These are phyloP conservation scores for Limnephilus lunatus DNA, from an alignment of 2,888 invertebrate species.

Conservation along the genomic window DNA sequence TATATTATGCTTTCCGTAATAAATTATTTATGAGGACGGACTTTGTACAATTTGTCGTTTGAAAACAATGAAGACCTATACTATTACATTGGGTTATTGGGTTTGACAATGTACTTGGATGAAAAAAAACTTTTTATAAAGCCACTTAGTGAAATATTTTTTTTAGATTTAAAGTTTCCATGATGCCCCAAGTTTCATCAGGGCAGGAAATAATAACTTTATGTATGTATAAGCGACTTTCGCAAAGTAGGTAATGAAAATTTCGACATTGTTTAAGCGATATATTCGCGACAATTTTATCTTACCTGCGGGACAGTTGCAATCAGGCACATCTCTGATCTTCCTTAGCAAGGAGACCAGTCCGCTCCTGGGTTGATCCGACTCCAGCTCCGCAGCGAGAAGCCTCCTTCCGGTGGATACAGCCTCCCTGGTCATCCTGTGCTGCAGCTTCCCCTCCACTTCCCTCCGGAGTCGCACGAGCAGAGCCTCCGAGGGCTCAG, in stretches of 20 bases:
- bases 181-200: not conserved
- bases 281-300: too few relatives aligned
- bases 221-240: constrained; percentile 64
- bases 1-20: not conserved
- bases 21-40: not conserved
- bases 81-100: not conserved
- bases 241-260: too few relatives aligned
- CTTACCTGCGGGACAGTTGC: constrained; percentile 85
- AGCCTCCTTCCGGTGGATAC: constrained; percentile 67
- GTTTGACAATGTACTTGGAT: not conserved
- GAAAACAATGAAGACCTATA: not conserved
- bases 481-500: constrained; percentile 77
- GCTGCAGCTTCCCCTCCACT: constrained; percentile 73
- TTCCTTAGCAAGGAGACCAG: constrained; percentile 71
- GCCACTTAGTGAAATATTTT: not conserved
- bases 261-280: too few relatives aligned
- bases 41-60: not conserved
- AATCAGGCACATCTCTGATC: constrained; percentile 80
- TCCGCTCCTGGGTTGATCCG: constrained; percentile 47
- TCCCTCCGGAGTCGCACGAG: constrained; percentile 78
- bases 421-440: constrained; percentile 71
- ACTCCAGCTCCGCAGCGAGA: constrained; percentile 63
- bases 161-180: not conserved
- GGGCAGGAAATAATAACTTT: not conserved
- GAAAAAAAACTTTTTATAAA: not conserved